Percentiles rank a stretch among this genome's conserved stretches.
Evolutionary conservation across 2,888 invertebrate species (phyloP).

Genomic region (Malthinus flaveolus): DNA sequence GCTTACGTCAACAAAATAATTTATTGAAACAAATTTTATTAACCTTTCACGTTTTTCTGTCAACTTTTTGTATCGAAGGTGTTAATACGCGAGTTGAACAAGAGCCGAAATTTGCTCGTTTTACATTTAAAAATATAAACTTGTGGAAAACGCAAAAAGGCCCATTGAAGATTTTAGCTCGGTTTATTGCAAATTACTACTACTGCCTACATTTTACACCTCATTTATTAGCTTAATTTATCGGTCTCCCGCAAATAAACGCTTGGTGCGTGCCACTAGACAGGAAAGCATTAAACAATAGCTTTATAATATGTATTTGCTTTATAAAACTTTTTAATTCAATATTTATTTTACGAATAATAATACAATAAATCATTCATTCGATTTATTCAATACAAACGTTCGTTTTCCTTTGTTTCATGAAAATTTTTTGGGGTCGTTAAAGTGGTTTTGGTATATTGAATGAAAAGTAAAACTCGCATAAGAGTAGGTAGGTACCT

Average conservation of each 20-base stretch:
- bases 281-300: not conserved
- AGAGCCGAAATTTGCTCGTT: slow-evolving; percentile 12
- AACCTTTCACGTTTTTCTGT: slow-evolving; percentile 5
- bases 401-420: not conserved
- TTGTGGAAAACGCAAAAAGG: slow-evolving; percentile 12
- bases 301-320: slow-evolving; percentile 4
- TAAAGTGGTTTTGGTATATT: not conserved
- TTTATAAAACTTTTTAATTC: slow-evolving; percentile 1
- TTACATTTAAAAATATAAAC: not conserved
- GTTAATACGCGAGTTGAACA: slow-evolving; percentile 11
- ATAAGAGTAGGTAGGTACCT: not conserved
- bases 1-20: slow-evolving; percentile 28
- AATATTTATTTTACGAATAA: not conserved
- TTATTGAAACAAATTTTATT: slow-evolving; percentile 19
- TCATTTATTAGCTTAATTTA: slow-evolving; percentile 34
- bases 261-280: slow-evolving; percentile 21
- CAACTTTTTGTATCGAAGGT: not conserved
- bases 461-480: not conserved
- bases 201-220: slow-evolving; percentile 31
- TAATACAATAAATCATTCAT: slow-evolving; percentile 2
- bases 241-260: slow-evolving; percentile 26
- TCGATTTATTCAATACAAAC: not conserved
- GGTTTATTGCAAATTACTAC: slow-evolving; percentile 29
- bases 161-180: slow-evolving; percentile 13
- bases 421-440: not conserved